These are phyloP conservation scores for Scophthalmus maximus DNA, from an alignment of 2,113 vertebrate genomes.

Conservation along the genomic window DNA sequence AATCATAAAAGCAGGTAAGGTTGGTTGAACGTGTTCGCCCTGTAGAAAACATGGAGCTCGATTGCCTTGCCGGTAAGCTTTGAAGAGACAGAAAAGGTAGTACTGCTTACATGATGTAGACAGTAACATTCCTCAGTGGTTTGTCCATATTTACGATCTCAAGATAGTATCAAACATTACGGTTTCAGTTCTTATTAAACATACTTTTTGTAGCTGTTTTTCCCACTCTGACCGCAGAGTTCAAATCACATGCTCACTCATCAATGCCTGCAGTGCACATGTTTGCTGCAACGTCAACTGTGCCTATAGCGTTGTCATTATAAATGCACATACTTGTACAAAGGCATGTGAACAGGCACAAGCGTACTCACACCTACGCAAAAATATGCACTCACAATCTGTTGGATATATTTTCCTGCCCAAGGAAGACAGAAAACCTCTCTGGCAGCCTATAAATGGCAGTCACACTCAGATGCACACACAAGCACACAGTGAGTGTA, in stretches of 20 bases:
- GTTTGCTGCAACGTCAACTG: conserved; percentile 24
- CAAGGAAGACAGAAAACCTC: conserved; percentile 36
- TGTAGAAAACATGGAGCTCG: background rate
- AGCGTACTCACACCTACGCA: conserved; percentile 22
- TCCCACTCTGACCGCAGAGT: background rate
- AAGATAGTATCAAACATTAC: background rate
- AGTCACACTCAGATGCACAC: conserved; percentile 25
- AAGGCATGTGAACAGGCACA: conserved; percentile 19
- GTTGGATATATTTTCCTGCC: conserved; percentile 24
- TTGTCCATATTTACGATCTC: background rate
- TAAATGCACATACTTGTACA: conserved; percentile 26
- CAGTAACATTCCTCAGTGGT: background rate
- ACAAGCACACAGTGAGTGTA: conserved; percentile 10
- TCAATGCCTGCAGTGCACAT: background rate
- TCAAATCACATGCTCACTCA: conserved; percentile 2
- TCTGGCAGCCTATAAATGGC: conserved; percentile 47
- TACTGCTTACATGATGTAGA: background rate
- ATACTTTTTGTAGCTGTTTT: background rate
- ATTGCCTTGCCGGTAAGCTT: background rate
- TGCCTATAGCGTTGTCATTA: conserved; percentile 12
- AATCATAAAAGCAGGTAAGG: background rate
- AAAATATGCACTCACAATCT: conserved; percentile 19
- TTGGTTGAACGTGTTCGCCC: background rate
- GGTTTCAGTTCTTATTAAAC: background rate
- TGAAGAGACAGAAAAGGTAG: background rate